These are phyloP conservation scores for Malacoctenus gilli DNA, from an alignment of 2,797 vertebrate species.

Conservation along the genomic window DNA sequence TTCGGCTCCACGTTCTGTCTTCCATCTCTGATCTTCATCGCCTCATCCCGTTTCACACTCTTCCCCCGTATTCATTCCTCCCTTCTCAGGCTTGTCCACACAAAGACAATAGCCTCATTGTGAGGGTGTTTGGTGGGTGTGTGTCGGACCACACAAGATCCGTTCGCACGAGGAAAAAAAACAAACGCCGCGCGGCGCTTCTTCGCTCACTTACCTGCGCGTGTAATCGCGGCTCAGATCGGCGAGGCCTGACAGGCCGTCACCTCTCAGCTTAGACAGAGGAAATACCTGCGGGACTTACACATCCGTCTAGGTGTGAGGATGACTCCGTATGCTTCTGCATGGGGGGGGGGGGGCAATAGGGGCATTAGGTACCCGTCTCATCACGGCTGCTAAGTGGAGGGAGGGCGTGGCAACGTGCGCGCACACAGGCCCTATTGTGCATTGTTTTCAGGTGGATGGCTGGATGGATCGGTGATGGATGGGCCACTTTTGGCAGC, in stretches of 20 bases:
- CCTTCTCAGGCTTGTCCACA: slow-evolving; percentile 19
- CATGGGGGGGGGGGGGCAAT: slow-evolving; percentile 29
- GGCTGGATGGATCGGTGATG: slow-evolving; percentile 29
- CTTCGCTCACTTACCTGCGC: slow-evolving; percentile 37
- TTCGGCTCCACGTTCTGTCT: no score
- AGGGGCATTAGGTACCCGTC: slow-evolving; percentile 56
- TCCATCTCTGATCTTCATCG: slow-evolving; percentile 16
- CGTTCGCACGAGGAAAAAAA: slow-evolving; percentile 9
- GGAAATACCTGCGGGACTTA: slow-evolving; percentile 68
- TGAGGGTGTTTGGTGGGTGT: slow-evolving; percentile 44
- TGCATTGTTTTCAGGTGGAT: slow-evolving; percentile 61
- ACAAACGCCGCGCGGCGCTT: slow-evolving; percentile 27
- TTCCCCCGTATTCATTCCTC: slow-evolving; percentile 23
- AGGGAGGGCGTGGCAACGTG: slow-evolving; percentile 36
- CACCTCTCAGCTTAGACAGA: slow-evolving; percentile 66
- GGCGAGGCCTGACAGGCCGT: slow-evolving; percentile 63
- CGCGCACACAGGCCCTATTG: slow-evolving; percentile 60
- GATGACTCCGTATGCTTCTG: slow-evolving; percentile 32
- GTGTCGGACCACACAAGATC: slow-evolving; percentile 71
- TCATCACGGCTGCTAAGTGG: slow-evolving; percentile 36
- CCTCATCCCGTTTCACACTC: slow-evolving; percentile 11
- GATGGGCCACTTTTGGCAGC: slow-evolving; percentile 35
- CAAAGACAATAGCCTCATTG: slow-evolving; percentile 67
- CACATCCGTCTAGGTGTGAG: slow-evolving; percentile 53
- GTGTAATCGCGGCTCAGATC: slow-evolving; percentile 63